phyloP scores from a whole-genome alignment of 2,113 vertebrate genomes.

The Platycercus adscitus region DNA sequence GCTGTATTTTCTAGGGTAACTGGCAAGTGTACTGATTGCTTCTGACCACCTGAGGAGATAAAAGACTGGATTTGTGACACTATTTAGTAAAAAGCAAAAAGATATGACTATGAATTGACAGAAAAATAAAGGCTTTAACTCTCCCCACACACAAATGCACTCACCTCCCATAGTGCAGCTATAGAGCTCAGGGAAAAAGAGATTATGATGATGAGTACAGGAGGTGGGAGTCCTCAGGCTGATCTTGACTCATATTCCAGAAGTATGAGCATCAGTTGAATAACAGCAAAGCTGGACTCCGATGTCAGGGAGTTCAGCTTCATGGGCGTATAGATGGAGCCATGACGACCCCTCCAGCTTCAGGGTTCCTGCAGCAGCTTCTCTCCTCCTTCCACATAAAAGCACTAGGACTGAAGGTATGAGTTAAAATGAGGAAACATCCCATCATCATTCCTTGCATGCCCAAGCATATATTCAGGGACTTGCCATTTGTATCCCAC shows the following conservation, averaged over 20 bases:
- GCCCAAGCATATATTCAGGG: neutral
- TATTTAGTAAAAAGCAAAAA: neutral
- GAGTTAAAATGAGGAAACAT: neutral
- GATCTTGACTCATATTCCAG: neutral
- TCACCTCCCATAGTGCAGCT: neutral
- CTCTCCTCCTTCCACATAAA: neutral
- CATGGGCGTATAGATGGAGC: neutral
- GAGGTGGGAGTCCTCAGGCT: neutral
- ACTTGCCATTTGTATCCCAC: neutral
- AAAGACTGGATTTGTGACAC: neutral
- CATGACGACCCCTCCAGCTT: neutral
- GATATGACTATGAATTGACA: accelerated
- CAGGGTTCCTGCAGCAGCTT: neutral
- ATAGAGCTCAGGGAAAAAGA: neutral
- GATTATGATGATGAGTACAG: neutral
- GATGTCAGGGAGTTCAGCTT: neutral
- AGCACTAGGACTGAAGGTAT: neutral
- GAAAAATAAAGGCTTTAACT: neutral
- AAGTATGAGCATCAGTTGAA: neutral
- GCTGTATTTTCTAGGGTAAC: neutral
- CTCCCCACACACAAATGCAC: neutral
- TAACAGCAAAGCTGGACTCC: neutral
- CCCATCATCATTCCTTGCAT: neutral
- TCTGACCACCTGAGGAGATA: accelerated
- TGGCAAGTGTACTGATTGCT: neutral